Conservation (phyloP, 2,888 invertebrate genomes). For the Tinea semifulvella region DNA sequence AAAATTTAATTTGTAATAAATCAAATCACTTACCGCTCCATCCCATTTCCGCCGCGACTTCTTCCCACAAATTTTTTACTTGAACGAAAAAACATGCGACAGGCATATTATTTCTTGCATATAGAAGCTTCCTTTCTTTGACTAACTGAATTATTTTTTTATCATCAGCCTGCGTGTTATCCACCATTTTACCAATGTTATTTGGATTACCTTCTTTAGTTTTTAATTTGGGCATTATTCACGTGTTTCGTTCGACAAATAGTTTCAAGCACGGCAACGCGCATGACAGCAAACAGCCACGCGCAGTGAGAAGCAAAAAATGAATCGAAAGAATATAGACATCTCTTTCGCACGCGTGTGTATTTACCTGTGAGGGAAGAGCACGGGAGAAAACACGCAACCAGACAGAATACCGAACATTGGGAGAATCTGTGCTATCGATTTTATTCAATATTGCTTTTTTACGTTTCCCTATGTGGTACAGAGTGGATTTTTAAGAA, state of each 20-base stretch:
- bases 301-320: slow-evolving; percentile 54
- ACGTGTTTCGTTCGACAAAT: not conserved
- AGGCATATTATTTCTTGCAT: slow-evolving; percentile 55
- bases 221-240: not conserved
- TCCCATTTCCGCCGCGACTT: slow-evolving; percentile 48
- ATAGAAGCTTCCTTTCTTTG: slow-evolving; percentile 46
- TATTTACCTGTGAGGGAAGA: not conserved
- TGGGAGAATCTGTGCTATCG: too few species aligned
- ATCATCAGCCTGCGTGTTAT: slow-evolving; percentile 53
- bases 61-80: slow-evolving; percentile 48
- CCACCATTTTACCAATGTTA: slow-evolving; percentile 44
- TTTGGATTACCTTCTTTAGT: slow-evolving; percentile 16
- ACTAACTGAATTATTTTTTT: slow-evolving; percentile 49
- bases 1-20: too few species aligned
- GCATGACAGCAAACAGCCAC: slow-evolving; percentile 53
- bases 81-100: slow-evolving; percentile 54
- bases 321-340: not conserved
- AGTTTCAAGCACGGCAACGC: slow-evolving; percentile 38
- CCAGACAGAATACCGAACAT: too few species aligned
- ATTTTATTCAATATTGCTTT: too few species aligned
- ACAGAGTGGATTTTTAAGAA: too few species aligned
- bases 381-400: too few species aligned
- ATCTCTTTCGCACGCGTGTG: not conserved
- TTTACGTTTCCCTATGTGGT: too few species aligned
- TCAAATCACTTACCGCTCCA: slow-evolving; percentile 49